Evolutionary conservation across 2,797 vertebrate species (phyloP), one percentile per base, ranked within the genome.

Genomic region (Crocidura indochinensis): DNA sequence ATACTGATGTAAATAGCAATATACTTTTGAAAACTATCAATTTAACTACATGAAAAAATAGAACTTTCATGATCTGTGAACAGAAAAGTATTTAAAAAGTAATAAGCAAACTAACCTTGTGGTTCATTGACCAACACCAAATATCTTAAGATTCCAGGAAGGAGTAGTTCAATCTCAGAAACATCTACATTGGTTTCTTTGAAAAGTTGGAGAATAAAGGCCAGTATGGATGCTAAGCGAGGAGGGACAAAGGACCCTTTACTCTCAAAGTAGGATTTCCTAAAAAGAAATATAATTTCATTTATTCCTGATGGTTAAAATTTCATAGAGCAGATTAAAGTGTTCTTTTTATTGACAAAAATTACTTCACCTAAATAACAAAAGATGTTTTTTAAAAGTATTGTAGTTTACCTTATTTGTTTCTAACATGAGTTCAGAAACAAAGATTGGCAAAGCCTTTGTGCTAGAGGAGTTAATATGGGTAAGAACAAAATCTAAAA

Each of bases 241-340:
- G 99, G 98, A 68, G 99, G 98, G 72, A 99, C 98, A 87, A 98
- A 95, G 0, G 98, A 97, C 51, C 98, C 98, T 98, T 98, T 99
- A 97, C 98, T 99, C 94, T 99, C 98, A 90, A 99, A 94, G 96
- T 99, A 99, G 96, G 97, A 98, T 91, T 98, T 98, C 86, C 99
- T 99, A 95, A 80, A 96, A 97, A 91, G 68, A 96, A 97, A 71
- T 10, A 96, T 71, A 92, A 91, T 72, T 84, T 65, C n/a, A 10
- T 82, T 87, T 88, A 38, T 49, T 84, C 69, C 15, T 95, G 83
- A 12, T 77, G 47, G 79, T 91, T 86, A 46, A 89, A 89, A 44
- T 65, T 84, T 93, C 31, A 20, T 0, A 87, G 47, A 83, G 17
- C 27, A 88, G 17, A 94, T 87, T 22, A 24, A 92, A 88, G 90